Evolutionary conservation across 2,888 invertebrate species (phyloP).

Genomic region (Ferdinandea cuprea): DNA sequence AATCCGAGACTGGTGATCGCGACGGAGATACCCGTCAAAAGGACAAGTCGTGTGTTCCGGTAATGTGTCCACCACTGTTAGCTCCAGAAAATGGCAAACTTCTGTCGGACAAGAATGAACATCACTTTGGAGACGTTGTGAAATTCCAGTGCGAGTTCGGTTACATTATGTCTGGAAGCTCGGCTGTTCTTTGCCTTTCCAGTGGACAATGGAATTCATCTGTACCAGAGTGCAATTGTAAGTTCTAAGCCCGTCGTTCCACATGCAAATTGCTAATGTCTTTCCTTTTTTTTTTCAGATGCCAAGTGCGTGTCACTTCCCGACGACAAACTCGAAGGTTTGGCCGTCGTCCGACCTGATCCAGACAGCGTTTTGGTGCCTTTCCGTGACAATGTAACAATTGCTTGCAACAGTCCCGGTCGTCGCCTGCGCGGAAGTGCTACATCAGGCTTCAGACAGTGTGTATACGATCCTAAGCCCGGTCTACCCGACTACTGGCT

Average conservation of each 20-base stretch:
- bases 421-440: constrained; percentile 91
- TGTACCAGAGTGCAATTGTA: constrained; percentile 96
- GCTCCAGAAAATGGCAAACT: constrained; percentile 94
- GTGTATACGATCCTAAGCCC: constrained; percentile 96
- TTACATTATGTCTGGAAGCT: constrained; percentile 94
- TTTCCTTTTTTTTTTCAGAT: constrained; percentile 86
- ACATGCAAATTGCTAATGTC: constrained; percentile 1
- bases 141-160: constrained; percentile 97
- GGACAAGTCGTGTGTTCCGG: constrained; percentile 97
- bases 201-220: constrained; percentile 97
- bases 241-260: constrained; percentile 81
- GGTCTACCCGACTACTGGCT: constrained; percentile 96
- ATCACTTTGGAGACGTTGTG: constrained; percentile 94
- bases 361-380: constrained; percentile 93
- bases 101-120: constrained; percentile 90
- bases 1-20: constrained; percentile 92
- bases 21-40: constrained; percentile 95
- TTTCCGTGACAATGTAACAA: constrained; percentile 94
- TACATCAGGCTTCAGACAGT: constrained; percentile 94
- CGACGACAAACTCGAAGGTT: constrained; percentile 94
- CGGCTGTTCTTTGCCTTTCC: constrained; percentile 93
- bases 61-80: constrained; percentile 91
- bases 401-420: constrained; percentile 91
- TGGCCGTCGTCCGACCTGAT: constrained; percentile 90
- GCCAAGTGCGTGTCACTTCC: constrained; percentile 95